Conservation (phyloP, 2,888 invertebrate species). For the Sarcophaga subvicina region DNA sequence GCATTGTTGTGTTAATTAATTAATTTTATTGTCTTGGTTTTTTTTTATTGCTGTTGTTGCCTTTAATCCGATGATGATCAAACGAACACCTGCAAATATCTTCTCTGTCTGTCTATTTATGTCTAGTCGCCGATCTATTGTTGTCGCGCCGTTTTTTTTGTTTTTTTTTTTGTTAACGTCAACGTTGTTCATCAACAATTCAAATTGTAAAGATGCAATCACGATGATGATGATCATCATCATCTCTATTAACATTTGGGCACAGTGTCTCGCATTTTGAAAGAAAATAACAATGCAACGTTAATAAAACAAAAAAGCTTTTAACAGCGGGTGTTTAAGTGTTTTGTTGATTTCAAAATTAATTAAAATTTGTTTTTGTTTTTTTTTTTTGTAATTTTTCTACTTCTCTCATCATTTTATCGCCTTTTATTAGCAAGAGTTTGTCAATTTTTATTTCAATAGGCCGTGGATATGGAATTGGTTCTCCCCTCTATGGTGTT, state of each 20-base stretch:
- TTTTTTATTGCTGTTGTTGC: neutral
- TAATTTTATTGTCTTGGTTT: slow-evolving; percentile 40
- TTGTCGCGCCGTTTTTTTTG: slow-evolving; percentile 11
- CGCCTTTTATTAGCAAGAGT: slow-evolving; percentile 21
- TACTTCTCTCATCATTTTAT: slow-evolving; percentile 3
- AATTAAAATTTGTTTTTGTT: slow-evolving; percentile 17
- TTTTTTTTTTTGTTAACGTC: too few species aligned
- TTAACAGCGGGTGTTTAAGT: slow-evolving; percentile 55
- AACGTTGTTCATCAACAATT: slow-evolving; percentile 43
- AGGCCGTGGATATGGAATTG: too few species aligned
- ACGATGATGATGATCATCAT: slow-evolving; percentile 11
- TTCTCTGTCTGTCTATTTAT: slow-evolving; percentile 12
- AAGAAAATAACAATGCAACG: neutral
- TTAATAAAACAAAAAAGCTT: slow-evolving; percentile 15
- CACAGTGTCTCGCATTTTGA: neutral
- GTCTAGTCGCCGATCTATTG: slow-evolving; percentile 41
- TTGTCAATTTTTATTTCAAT: slow-evolving; percentile 6
- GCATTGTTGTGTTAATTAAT: slow-evolving; percentile 53
- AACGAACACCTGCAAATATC: slow-evolving; percentile 63
- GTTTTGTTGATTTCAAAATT: slow-evolving; percentile 18
- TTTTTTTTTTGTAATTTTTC: neutral
- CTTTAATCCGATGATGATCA: slow-evolving; percentile 29
- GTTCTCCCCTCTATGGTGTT: neutral
- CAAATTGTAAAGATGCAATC: slow-evolving; percentile 42
- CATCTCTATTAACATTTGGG: slow-evolving; percentile 44